Percentiles rank a stretch among this genome's conserved stretches.
Evolutionary conservation across 2,888 invertebrate genomes (phyloP).

Genomic region (Yponomeuta sedellus): DNA sequence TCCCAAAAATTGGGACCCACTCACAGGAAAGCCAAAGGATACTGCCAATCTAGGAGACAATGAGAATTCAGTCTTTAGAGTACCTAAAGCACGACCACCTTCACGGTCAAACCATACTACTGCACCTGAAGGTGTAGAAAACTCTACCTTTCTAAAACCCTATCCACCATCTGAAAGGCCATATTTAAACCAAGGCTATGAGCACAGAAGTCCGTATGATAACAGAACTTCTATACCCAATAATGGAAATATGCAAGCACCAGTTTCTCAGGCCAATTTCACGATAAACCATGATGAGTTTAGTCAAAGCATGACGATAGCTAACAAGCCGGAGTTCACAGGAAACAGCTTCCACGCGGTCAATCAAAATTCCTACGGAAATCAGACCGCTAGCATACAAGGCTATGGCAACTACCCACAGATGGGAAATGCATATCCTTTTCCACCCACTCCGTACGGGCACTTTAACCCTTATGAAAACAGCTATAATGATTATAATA

Average conservation of each 20-base stretch:
- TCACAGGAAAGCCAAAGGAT: slow-evolving; percentile 51
- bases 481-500: slow-evolving; percentile 70
- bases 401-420: slow-evolving; percentile 70
- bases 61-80: slow-evolving; percentile 77
- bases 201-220: slow-evolving; percentile 64
- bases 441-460: slow-evolving; percentile 65
- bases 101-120: slow-evolving; percentile 74
- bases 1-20: slow-evolving; percentile 61
- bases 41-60: slow-evolving; percentile 38
- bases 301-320: slow-evolving; percentile 40
- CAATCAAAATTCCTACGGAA: slow-evolving; percentile 55
- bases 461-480: slow-evolving; percentile 73
- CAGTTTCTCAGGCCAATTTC: slow-evolving; percentile 53
- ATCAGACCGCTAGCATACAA: slow-evolving; percentile 51
- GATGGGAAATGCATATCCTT: slow-evolving; percentile 62
- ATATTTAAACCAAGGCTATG: slow-evolving; percentile 57
- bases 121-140: slow-evolving; percentile 62
- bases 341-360: slow-evolving; percentile 61
- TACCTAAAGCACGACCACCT: slow-evolving; percentile 80
- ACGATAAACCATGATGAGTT: slow-evolving; percentile 63
- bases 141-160: slow-evolving; percentile 79
- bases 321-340: slow-evolving; percentile 55
- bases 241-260: slow-evolving; percentile 37
- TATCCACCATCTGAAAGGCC: slow-evolving; percentile 76
- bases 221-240: slow-evolving; percentile 42